Percentiles rank a stretch among this genome's conserved stretches.
phyloP scores from a whole-genome alignment of 2,113 vertebrate genomes.

The Nestor notabilis region DNA sequence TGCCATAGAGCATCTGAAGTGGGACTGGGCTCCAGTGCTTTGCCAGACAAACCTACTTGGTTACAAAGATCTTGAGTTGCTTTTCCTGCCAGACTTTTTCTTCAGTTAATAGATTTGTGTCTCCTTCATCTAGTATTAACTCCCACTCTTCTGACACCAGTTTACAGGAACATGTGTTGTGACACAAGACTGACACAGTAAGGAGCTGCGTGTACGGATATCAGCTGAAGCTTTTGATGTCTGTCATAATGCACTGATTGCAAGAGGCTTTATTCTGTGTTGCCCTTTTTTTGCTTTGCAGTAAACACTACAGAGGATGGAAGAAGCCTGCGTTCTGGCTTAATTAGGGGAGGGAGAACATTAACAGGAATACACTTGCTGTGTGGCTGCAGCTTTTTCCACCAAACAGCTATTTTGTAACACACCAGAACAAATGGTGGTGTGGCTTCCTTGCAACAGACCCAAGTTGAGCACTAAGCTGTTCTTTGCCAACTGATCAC shows the following conservation, averaged over 20 bases:
- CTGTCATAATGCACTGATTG: not conserved
- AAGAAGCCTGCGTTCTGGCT: not conserved
- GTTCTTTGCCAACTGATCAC: not conserved
- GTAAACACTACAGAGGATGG: not conserved
- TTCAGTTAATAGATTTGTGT: not conserved
- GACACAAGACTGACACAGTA: not conserved
- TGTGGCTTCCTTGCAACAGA: not conserved
- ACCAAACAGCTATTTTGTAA: rapidly evolving
- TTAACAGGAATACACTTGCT: not conserved
- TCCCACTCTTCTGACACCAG: not conserved
- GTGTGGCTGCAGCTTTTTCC: not conserved
- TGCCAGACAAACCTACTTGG: not conserved
- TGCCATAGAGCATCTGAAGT: not conserved
- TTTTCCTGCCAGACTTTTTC: not conserved
- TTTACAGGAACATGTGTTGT: not conserved
- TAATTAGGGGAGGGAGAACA: not conserved
- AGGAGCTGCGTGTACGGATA: not conserved
- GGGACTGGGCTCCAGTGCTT: not conserved
- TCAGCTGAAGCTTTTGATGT: not conserved
- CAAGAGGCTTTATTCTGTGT: not conserved
- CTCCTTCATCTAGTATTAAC: not conserved
- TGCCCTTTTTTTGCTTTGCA: not conserved
- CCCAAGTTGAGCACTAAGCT: not conserved
- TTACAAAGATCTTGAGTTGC: not conserved
- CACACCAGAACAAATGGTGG: not conserved